Percentiles rank a stretch among this genome's conserved stretches.
phyloP scores from a whole-genome alignment of 1,140 invertebrate species.

The Pomacea maculata region DNA sequence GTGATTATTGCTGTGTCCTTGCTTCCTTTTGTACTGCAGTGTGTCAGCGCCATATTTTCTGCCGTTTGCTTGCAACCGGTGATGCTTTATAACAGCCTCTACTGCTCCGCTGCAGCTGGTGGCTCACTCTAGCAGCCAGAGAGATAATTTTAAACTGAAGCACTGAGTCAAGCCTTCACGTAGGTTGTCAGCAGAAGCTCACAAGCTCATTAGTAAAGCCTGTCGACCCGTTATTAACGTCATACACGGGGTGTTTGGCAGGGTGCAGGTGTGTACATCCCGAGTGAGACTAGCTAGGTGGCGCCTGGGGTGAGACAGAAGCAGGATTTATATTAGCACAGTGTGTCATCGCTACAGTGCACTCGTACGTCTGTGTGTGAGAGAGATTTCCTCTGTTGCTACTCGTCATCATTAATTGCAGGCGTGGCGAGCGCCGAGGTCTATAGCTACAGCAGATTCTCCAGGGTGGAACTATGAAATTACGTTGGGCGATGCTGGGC shows the following conservation, averaged over 20 bases:
- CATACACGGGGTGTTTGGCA: not conserved
- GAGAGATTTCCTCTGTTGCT: not conserved
- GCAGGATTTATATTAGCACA: not conserved
- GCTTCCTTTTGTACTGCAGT: no score
- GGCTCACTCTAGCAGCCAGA: not conserved
- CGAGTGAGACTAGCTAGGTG: not conserved
- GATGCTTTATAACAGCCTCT: no score
- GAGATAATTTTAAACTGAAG: not conserved
- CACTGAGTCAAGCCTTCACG: not conserved
- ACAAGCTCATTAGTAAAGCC: not conserved
- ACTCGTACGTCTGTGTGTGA: constrained; percentile 6
- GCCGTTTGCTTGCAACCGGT: no score
- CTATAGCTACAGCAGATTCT: no score
- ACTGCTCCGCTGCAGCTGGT: no score
- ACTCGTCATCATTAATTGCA: no score
- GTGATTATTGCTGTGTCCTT: no score
- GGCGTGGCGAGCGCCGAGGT: no score
- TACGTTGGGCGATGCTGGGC: no score
- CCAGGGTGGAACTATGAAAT: no score
- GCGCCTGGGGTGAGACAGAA: not conserved
- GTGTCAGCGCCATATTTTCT: no score
- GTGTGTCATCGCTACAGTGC: not conserved
- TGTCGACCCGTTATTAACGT: not conserved
- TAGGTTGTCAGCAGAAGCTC: not conserved
- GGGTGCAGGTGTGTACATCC: not conserved